These are phyloP conservation scores for Chlorodrepanis virens DNA, from an alignment of 2,113 vertebrate genomes.

Conservation along the genomic window DNA sequence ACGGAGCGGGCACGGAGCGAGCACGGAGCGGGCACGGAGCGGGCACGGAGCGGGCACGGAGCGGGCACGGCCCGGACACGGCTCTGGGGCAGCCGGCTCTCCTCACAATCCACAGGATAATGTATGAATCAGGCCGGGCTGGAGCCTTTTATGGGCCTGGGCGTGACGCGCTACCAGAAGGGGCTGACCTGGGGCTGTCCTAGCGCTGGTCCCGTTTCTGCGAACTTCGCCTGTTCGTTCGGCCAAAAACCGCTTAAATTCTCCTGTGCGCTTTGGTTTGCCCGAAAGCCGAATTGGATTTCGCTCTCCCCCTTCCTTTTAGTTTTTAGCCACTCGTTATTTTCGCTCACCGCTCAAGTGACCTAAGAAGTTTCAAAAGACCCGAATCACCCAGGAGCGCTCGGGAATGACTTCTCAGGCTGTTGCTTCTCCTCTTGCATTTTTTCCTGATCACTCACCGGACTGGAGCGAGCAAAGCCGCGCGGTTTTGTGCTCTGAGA, in stretches of 20 bases:
- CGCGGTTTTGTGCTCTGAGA: accelerated
- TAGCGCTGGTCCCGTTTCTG: accelerated
- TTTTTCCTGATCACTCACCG: background rate
- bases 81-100: accelerated
- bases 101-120: accelerated
- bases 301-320: background rate
- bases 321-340: accelerated
- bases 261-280: accelerated
- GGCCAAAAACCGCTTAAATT: background rate
- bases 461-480: accelerated
- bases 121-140: accelerated
- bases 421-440: background rate
- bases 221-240: accelerated
- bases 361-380: accelerated
- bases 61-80: accelerated
- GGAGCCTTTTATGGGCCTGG: accelerated
- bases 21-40: accelerated
- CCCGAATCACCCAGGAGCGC: accelerated
- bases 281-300: accelerated
- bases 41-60: accelerated
- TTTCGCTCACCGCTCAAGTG: background rate
- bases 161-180: background rate
- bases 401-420: background rate
- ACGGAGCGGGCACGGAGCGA: background rate
- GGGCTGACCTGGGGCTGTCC: background rate